Conservation (phyloP, 2,797 vertebrate species). For the Phrynocephalus forsythii region DNA sequence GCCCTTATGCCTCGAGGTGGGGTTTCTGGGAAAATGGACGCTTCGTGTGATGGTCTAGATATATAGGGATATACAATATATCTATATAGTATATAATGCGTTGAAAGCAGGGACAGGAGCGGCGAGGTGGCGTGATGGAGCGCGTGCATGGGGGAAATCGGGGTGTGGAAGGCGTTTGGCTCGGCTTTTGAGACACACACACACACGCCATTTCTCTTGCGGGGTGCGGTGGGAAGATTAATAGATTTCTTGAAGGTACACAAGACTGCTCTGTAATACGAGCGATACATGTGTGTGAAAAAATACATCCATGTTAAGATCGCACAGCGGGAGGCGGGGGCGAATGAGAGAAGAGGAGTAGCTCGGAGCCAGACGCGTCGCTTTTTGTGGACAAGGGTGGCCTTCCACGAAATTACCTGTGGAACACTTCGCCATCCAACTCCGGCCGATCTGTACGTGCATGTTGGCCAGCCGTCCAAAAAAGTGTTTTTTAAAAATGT, state of each 20-base stretch:
- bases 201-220: not conserved
- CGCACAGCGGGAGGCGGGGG: conserved; percentile 21
- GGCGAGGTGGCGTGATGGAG: not conserved
- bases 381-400: not conserved
- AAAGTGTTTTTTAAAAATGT: not conserved
- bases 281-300: conserved; percentile 1
- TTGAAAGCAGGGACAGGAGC: not conserved
- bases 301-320: conserved; percentile 26
- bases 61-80: not conserved
- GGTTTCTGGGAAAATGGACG: no score
- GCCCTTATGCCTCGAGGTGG: no score
- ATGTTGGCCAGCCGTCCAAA: not conserved
- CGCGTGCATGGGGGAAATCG: conserved; percentile 35
- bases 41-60: no score
- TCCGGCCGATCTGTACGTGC: not conserved
- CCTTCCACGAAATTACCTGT: not conserved
- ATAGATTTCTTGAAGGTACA: not conserved
- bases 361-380: not conserved
- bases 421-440: not conserved
- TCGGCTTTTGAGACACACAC: not conserved
- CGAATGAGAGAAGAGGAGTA: not conserved
- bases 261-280: not conserved
- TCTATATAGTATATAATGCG: not conserved
- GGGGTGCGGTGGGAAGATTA: not conserved
- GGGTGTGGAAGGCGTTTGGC: not conserved